Conservation (phyloP, 2,113 vertebrate species). For the Montifringilla adamsi region DNA sequence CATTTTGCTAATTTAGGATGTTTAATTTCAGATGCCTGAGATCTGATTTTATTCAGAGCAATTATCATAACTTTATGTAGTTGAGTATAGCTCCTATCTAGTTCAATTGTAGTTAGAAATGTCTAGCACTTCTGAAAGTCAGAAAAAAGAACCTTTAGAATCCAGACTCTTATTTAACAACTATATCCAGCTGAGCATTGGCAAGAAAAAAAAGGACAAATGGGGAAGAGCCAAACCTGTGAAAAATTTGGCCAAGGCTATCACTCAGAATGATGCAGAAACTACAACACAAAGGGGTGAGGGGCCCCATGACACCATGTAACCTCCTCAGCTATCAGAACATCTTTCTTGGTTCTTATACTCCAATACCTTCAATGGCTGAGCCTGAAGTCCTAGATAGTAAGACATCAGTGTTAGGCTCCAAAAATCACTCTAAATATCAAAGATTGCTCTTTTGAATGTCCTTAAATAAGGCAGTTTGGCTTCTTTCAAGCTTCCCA, state of each 20-base stretch:
- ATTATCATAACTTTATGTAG: constrained; percentile 27
- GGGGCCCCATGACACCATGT: neutral
- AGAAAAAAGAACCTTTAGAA: neutral
- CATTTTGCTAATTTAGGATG: constrained; percentile 29
- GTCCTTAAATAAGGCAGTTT: neutral
- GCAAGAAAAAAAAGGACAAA: neutral
- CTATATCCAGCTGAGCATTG: neutral
- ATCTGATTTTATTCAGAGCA: neutral
- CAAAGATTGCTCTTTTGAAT: neutral
- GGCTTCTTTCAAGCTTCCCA: neutral
- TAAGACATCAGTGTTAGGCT: neutral
- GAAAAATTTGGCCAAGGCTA: neutral
- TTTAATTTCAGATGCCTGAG: neutral
- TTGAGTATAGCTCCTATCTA: neutral
- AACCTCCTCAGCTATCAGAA: neutral
- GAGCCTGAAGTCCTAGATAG: neutral
- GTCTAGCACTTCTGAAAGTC: constrained; percentile 6
- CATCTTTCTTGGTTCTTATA: neutral
- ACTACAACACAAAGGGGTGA: rapidly evolving
- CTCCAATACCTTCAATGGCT: neutral
- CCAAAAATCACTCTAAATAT: neutral
- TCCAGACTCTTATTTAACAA: neutral
- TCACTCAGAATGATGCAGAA: neutral
- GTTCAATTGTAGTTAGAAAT: neutral
- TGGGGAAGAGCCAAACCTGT: neutral